These are phyloP conservation scores for Parelbella ahira DNA, from an alignment of 2,888 invertebrate genomes.

Conservation along the genomic window DNA sequence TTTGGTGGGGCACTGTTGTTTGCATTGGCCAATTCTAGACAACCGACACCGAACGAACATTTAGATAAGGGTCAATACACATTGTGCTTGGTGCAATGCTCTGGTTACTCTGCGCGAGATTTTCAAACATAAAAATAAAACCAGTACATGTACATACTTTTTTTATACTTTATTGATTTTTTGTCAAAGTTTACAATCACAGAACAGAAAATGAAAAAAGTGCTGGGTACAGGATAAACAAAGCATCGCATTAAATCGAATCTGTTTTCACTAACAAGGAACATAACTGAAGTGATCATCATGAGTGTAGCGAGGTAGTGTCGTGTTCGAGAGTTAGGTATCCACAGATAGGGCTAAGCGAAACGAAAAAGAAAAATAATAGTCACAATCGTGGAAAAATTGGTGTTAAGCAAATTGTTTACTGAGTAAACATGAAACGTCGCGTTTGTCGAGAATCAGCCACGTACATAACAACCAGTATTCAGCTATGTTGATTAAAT, in stretches of 20 bases:
- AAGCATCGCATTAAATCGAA: too few relatives aligned
- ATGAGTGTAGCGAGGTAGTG: slow-evolving; percentile 53
- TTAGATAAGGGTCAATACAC: slow-evolving; percentile 47
- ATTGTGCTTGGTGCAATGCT: slow-evolving; percentile 30
- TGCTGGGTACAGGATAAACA: too few relatives aligned
- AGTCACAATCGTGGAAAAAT: too few relatives aligned
- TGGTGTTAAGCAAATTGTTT: too few relatives aligned
- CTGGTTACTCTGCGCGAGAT: slow-evolving; percentile 30
- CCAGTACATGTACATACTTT: too few relatives aligned
- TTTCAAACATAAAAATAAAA: too few relatives aligned
- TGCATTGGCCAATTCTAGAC: slow-evolving; percentile 87
- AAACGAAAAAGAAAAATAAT: slow-evolving; percentile 25
- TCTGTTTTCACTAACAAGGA: too few relatives aligned
- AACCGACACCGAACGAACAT: slow-evolving; percentile 72
- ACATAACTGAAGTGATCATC: slow-evolving; percentile 77
- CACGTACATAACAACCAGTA: slow-evolving; percentile 73
- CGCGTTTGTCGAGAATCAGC: slow-evolving; percentile 72
- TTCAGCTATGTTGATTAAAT: slow-evolving; percentile 68
- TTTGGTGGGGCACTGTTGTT: slow-evolving; percentile 85
- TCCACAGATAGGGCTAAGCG: slow-evolving; percentile 29
- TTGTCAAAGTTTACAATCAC: too few relatives aligned
- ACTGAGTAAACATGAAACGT: too few relatives aligned
- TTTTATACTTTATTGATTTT: too few relatives aligned
- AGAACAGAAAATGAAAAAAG: too few relatives aligned
- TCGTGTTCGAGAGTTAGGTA: slow-evolving; percentile 27